Base-by-base conservation (phyloP, 2,113 vertebrate species). In the Mionectes macconnelli region DNA sequence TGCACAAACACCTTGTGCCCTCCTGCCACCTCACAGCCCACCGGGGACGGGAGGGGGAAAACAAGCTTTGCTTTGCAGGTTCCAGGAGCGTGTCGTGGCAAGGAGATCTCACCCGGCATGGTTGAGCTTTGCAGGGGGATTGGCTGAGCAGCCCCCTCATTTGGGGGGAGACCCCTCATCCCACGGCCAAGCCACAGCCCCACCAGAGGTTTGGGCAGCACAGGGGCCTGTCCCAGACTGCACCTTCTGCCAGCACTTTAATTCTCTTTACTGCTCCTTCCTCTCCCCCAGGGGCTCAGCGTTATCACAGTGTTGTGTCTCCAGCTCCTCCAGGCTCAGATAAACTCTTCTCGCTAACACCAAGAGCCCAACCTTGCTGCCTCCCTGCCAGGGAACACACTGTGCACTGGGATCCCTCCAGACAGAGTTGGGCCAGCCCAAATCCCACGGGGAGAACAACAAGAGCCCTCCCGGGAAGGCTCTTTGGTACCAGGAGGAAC, bases 321-420 rank as follows among this genome's bases (percentile, higher is more conserved):
- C 42, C 8, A 67, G 78, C 53, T 78, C 25, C 7, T 3, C 13
- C 9, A 53, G 69, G 47, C 35, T 12, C 70, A 60, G 84, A 47
- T 52, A 73, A n/a, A n/a, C n/a, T n/a, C n/a, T n/a, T 6, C 3
- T 0, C 35, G 53, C 6, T 35, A 45, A 53, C 63, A 9, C 15
- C 83, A 27, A 59, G 35, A 92, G 10, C 22, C 22, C 62, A 22
- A 47, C 5, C 0, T 33, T 12, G 67, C 77, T 50, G 83, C 45
- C 55, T 49, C 4, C 0, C 78, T 12, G 14, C 19, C 62, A 10
- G 30, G 68, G 77, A 66, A 85, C 78, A 82, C 55, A 22, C 47
- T 4, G 22, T 31, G 66, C 30, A 1, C 53, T 20, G 14, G 33
- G 39, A 6, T 17, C 17, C 75, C 14, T 49, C 12, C 63, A 56